Base-by-base conservation (phyloP, 2,113 vertebrate genomes). In the Mesembrinibis cayennensis region DNA sequence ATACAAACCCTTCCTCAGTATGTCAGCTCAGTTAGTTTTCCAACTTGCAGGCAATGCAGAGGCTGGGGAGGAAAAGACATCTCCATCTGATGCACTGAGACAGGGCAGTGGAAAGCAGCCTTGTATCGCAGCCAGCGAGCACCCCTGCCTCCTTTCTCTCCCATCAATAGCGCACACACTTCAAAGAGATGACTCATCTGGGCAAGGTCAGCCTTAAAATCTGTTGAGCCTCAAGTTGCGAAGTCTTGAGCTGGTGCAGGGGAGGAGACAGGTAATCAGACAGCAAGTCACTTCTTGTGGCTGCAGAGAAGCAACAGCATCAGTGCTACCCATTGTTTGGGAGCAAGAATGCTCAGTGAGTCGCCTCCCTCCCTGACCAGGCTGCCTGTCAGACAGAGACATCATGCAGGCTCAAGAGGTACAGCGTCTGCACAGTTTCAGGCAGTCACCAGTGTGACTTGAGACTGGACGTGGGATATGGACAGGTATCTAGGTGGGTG, bases 311-410 rank as follows among this genome's bases (percentile, higher is more conserved):
- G 42, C 55, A 74, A n/a, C 7, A 47, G 59, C 47, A 78, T 69
- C 45, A 45, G 36, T 78, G 70, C 53, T 73, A 47, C 36, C 17
- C 32, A 53, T 44, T 55, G 32, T 16, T 16, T 16, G 14, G 52
- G 40, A 74, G 26, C 7, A 79, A 55, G 62, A 94, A 49, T 3
- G 9, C 27, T 22, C 66, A 86, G 20, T 7, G 17, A 79, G 71
- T 29, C 1, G 0, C 14, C 13, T 30, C 26, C n/a, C 16, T 20
- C 11, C 8, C 3, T 0, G 0, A 20, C 10, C 30, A 58, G 32
- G 36, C 8, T 66, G 72, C 47, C 52, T 36, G 30, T n/a, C 20
- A 40, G 65, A 69, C 42, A 58, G 38, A 36, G 27, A 44, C 16
- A 62, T 25, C 20, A 23, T 2, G 2, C 42, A 50, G 36, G 19